These are phyloP conservation scores for Drosophila subpulchrella DNA, from an alignment of 1,140 invertebrate species.

Conservation along the genomic window DNA sequence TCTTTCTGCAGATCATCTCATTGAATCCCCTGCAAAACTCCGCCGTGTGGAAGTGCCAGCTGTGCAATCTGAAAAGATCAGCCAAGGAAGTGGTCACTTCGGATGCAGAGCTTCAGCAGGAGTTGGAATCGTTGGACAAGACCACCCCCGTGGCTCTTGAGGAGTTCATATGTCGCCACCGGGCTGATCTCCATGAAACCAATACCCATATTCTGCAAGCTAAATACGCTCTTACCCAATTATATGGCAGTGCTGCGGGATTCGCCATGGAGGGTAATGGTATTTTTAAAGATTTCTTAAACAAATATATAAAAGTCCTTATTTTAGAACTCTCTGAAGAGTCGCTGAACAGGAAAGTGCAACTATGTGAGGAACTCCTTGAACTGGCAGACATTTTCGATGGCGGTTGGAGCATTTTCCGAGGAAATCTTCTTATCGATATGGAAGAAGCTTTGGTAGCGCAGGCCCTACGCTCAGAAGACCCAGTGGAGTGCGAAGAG, in stretches of 20 bases:
- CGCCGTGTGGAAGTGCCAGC: constrained; percentile 88
- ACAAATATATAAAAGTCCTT: too few species aligned
- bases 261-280: constrained; percentile 86
- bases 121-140: constrained; percentile 87
- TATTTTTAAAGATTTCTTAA: neutral
- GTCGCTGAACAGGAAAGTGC: constrained; percentile 87
- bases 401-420: constrained; percentile 87
- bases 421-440: constrained; percentile 88
- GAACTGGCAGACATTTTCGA: constrained; percentile 87
- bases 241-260: constrained; percentile 87
- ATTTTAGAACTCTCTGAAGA: constrained; percentile 86
- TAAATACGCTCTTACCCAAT: constrained; percentile 88
- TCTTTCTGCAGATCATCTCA: constrained; percentile 84
- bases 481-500: constrained; percentile 31
- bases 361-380: constrained; percentile 88
- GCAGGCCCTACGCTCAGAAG: constrained; percentile 84
- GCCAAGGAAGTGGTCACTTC: constrained; percentile 86
- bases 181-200: constrained; percentile 86
- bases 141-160: constrained; percentile 86
- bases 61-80: constrained; percentile 86
- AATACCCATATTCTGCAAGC: constrained; percentile 88
- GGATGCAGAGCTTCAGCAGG: constrained; percentile 87
- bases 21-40: constrained; percentile 87
- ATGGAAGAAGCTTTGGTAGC: constrained; percentile 87
- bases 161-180: constrained; percentile 87